Base-by-base conservation (phyloP, 1,140 invertebrate species). In the Coenobita brevimanus region DNA sequence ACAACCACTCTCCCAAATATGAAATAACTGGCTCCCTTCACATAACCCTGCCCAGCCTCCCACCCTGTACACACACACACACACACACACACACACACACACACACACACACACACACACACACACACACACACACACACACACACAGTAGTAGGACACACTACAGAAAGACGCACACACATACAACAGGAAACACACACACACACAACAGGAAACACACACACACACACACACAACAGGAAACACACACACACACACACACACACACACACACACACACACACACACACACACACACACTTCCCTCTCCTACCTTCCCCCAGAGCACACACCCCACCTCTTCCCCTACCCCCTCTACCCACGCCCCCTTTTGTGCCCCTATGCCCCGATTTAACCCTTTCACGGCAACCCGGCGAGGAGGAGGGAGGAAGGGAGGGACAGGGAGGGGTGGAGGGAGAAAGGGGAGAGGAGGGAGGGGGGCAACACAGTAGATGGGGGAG, bases 321-420 rank as follows among this genome's bases (percentile, higher is more conserved):
- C n/a, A n/a, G n/a, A n/a, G n/a, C n/a, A n/a, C n/a, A n/a, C n/a
- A n/a, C n/a, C 64, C 13, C 62, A 6, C 41, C 10, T 27, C 38
- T 38, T 43, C 30, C 50, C 27, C 79, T 43, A 21, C 3, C 24
- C 27, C 67, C 38, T 2, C 24, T 46, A 41, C 60, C 50, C 78
- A 62, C 50, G 78, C 78, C 78, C 54, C 76, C 76, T 57, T 79
- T 57, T 82, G 62, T 82, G 80, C 80, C 80, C 80, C 79, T 43
- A 38, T 82, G 15, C 64, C 3, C 80, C 64, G 80, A 82, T 82
- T 82, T 82, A 82, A 71, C 80, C 80, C 80, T 82, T 82, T 82
- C 80, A 82, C 41, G 80, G 80, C 38, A 82, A 41, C 41, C 80
- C 27, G n/a, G 41, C 33, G 57, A 64, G 24, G 30, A 62, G 57